These are phyloP conservation scores for Cirrhinus mrigala DNA, from an alignment of 2,797 vertebrate genomes.

Conservation along the genomic window DNA sequence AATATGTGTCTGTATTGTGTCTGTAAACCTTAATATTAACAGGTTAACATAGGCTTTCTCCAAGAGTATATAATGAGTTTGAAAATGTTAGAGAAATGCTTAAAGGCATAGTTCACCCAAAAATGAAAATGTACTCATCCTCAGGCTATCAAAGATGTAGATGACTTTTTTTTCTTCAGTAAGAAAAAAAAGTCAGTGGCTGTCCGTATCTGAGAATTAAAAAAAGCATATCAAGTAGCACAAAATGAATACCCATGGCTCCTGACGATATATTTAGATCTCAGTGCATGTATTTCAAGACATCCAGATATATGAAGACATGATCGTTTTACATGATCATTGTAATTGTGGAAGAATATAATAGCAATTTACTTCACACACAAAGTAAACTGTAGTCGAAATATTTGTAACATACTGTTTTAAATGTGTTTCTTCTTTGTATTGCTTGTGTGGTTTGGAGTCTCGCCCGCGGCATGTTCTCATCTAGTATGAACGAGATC, in stretches of 20 bases:
- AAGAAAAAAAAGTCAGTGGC: neutral
- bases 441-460: neutral
- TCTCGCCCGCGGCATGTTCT: neutral
- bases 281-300: neutral
- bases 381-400: neutral
- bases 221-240: neutral
- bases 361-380: neutral
- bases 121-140: neutral
- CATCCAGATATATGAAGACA: neutral
- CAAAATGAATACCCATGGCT: neutral
- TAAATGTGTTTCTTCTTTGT: slow-evolving; percentile 5
- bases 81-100: neutral
- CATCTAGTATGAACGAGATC: neutral
- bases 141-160: neutral
- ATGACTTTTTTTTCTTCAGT: neutral
- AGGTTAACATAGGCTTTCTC: neutral
- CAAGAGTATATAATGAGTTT: neutral
- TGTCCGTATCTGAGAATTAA: neutral
- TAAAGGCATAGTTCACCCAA: neutral
- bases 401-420: neutral
- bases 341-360: neutral
- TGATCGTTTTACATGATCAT: neutral
- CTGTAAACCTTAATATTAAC: neutral
- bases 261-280: neutral
- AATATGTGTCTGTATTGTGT: neutral